phyloP scores from a whole-genome alignment of 2,113 vertebrate species.

The Archocentrus centrarchus region DNA sequence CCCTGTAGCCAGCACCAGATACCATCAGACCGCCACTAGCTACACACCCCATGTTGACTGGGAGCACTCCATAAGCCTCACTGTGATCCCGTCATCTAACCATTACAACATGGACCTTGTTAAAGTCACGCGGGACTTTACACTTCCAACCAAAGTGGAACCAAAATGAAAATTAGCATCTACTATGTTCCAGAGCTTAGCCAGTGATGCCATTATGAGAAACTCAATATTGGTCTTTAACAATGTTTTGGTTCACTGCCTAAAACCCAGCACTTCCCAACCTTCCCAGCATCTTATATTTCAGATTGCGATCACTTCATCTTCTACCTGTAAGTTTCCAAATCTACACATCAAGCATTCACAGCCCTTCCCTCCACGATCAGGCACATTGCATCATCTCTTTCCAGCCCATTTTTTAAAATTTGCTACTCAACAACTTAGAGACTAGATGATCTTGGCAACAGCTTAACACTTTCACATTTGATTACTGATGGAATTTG shows the following conservation, averaged over 20 bases:
- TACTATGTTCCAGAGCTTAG: not conserved
- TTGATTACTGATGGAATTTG: not conserved
- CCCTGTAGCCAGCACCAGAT: too few relatives aligned
- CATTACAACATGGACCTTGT: not conserved
- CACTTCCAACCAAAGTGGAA: not conserved
- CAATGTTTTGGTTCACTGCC: not conserved
- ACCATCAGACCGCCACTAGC: not conserved
- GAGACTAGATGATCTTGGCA: not conserved
- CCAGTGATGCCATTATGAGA: not conserved
- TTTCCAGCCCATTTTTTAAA: accelerated
- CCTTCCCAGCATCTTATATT: not conserved
- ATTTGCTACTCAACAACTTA: not conserved
- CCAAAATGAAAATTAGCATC: not conserved
- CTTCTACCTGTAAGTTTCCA: not conserved
- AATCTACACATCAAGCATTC: not conserved
- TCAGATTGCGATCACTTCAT: not conserved
- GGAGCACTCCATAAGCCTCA: not conserved
- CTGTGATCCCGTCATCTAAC: not conserved
- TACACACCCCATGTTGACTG: not conserved
- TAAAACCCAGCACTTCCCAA: not conserved
- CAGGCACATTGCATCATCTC: too few relatives aligned
- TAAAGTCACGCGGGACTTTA: not conserved
- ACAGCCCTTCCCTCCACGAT: not conserved
- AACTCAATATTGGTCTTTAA: not conserved
- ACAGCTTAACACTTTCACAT: too few relatives aligned